Evolutionary conservation across 1,140 invertebrate genomes (phyloP), one percentile per base, ranked within the genome.

Genomic region (Hydropsyche tenuis): DNA sequence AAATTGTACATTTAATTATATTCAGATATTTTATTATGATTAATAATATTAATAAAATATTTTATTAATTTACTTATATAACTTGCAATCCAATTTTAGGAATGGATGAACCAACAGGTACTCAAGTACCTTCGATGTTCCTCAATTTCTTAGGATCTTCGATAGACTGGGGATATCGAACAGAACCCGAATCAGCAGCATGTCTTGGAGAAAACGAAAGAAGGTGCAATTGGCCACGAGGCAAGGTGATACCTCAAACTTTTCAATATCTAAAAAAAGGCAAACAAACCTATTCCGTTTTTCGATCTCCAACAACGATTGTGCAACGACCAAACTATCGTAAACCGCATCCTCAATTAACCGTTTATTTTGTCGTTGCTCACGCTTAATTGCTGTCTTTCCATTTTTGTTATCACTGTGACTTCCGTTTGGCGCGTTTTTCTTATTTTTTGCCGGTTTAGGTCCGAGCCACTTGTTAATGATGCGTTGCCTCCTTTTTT

Each of bases 101-200:
- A 64, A 85, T 91, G 48, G 91, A 94, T 79, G 93, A 94, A 80
- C 93, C 93, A 0, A 94, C 93, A 0, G 93, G 92, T 0, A 90
- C 92, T 0, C 92, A 94, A 80, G 92, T 94, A 75, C 93, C 92
- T 0, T 94, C 92, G 3, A 94, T 94, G 89, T 94, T 93, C 83
- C 88, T 93, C 53, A 94, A 94, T 81, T 94, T 93, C 78, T 86
- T 93, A 20, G 92, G 91, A 1, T 91, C 89, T 5, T 90, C 90
- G 46, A 93, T 94, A 69, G 95, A 97, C 84, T 98, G 95, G 93
- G 87, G 89, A 11, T 97, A 92, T 81, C 87, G 88, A 60, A 97
- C 95, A 0, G 94, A 94, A 80, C 92, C 94, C 0, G 95, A 97
- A 81, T 89, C 90, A 6, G 89, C 90, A 25, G 93, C 94, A 0